Evolutionary conservation across 2,888 invertebrate species (phyloP), one percentile per base, ranked within the genome.

Genomic region (Lymantria dispar): DNA sequence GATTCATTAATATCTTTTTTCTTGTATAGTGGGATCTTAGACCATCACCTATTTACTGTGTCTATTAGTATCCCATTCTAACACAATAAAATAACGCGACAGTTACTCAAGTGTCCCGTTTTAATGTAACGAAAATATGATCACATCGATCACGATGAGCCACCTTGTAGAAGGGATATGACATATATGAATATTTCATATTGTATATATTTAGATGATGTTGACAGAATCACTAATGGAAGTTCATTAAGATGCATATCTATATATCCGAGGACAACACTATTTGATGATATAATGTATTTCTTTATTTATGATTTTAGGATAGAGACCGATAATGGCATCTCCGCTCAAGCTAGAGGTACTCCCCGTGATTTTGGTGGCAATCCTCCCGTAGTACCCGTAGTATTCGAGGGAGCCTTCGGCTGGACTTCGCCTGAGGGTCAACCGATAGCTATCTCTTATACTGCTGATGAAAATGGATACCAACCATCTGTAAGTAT

Each of bases 391-490:
- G 58, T 79, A 8, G 56, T 59, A 1, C 81, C 87, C 2, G 76
- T 80, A 11, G 92, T 91, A 11, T 82, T 84, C 10, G 86, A 92
- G 62, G 94, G 94, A 22, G 76, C 86, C 1, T 94, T 85, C 85
- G 80, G 88, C 38, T 93, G 88, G 80, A 91, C 86, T 8, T 92
- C 93, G 15, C 94, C 94, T n/a, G 94, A 95, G 60, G 95, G 95
- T 11, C 81, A 91, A 42, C 85, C 86, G 10, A 86, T 94, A 64
- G 72, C 82, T n/a, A 74, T 95, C 52, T 80, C 85, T 43, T 95
- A 94, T 80, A 72, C 91, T 50, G 95, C 95, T 62, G 94, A 95
- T 65, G 95, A 95, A 76, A 93, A 94, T 60, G 95, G 95, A 52
- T 95, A 93, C 91, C 93, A 93, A 58, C 93, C 95, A 33, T 80